Evolutionary conservation across 2,888 invertebrate genomes (phyloP).

Genomic region (Imbricaverruca yamaguchii): DNA sequence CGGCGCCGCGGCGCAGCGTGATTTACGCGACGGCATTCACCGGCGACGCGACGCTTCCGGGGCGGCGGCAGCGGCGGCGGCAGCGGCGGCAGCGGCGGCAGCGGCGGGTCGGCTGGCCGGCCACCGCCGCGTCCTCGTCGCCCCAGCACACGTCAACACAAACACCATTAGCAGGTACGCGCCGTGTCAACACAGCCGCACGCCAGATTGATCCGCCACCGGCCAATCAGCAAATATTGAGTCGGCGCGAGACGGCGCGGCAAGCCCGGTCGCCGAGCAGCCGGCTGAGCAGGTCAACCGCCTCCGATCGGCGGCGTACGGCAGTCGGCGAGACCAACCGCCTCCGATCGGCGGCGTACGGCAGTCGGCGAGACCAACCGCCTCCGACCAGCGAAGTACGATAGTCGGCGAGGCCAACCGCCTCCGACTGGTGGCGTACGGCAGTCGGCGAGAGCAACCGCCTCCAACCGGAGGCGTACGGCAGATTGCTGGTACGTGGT

Average conservation of each 20-base stretch:
- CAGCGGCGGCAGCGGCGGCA: neutral
- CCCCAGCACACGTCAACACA: constrained; percentile 1
- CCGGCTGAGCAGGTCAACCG: neutral
- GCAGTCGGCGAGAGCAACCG: no score
- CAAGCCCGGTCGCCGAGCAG: neutral
- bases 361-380: neutral
- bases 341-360: neutral
- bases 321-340: neutral
- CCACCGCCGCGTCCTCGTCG: no score
- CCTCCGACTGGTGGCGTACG: neutral
- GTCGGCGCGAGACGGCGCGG: neutral
- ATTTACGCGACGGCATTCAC: neutral
- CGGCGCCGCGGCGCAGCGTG: neutral
- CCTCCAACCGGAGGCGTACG: no score
- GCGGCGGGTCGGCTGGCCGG: neutral
- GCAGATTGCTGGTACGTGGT: no score
- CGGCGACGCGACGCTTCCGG: no score
- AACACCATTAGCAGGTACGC: constrained; percentile 18
- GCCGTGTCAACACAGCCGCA: constrained; percentile 11
- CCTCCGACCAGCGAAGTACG: neutral
- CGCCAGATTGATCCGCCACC: neutral
- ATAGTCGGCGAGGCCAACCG: neutral
- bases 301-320: neutral
- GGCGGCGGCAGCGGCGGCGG: neutral
- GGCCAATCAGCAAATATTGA: constrained; percentile 6